Conservation (phyloP, 2,113 vertebrate genomes). For the Ageneiosus marmoratus region DNA sequence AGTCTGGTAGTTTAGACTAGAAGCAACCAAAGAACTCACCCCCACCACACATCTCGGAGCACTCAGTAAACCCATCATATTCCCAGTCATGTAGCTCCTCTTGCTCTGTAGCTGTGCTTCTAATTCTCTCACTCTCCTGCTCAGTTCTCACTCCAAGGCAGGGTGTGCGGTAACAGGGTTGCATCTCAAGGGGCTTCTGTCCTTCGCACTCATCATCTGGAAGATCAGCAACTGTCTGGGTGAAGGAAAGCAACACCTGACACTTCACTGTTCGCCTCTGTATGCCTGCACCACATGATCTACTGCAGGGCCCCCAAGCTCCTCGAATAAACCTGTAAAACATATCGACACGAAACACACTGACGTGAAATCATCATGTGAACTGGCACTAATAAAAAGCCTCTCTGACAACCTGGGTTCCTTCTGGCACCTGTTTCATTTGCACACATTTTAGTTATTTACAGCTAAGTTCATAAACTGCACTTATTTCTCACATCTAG, state of each 20-base stretch:
- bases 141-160: constrained; percentile 72
- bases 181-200: constrained; percentile 78
- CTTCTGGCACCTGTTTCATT: constrained; percentile 41
- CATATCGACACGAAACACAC: constrained; percentile 28
- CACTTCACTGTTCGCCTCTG: constrained; percentile 85
- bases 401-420: constrained; percentile 13
- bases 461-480: constrained; percentile 61
- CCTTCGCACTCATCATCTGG: constrained; percentile 90
- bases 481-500: constrained; percentile 59
- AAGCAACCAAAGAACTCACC: constrained; percentile 68
- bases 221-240: constrained; percentile 89
- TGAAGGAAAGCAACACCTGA: constrained; percentile 92
- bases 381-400: neutral
- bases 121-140: constrained; percentile 52
- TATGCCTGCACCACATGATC: constrained; percentile 85
- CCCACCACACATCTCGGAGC: constrained; percentile 90
- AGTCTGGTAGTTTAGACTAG: neutral
- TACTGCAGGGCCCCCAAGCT: constrained; percentile 87
- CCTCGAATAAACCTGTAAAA: constrained; percentile 85
- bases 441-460: constrained; percentile 57
- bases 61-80: constrained; percentile 90
- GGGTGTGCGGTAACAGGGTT: constrained; percentile 82
- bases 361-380: neutral
- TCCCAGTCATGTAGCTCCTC: constrained; percentile 93
- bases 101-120: constrained; percentile 60